Base-by-base conservation (phyloP, 2,888 invertebrate species). In the Tuta absoluta region DNA sequence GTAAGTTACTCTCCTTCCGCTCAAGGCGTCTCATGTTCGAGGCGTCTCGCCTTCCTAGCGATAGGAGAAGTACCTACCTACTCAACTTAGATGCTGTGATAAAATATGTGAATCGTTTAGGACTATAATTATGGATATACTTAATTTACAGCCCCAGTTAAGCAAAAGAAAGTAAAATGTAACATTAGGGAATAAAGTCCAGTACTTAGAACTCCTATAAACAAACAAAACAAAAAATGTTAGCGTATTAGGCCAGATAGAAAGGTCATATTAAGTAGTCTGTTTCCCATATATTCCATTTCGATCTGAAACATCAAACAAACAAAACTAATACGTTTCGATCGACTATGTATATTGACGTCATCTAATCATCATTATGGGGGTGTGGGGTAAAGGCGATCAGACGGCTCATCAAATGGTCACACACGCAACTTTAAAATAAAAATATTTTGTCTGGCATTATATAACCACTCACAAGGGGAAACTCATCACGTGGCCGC, bases 1-100 rank as follows among this genome's bases (percentile, higher is more conserved):
- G 76, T 76, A 75, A 74, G 58, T 62, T 75, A 75, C 77, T 75
- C 80, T 76, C 74, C 77, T 82, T 83, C 84, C 83, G 82, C 72
- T 75, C 71, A 71, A 68, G 74, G 78, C 75, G 58, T 56, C 28
- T 56, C 77, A 74, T 68, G 67, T 71, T 69, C 28, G 61, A 72
- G 74, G 76, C 77, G 77, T 81, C 79, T 72, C 70, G 62, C 64
- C 66, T 66, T 68, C 64, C 69, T 38, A 12, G 38, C 38, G 21
- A 58, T 58, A 38, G 38, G 4, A 58, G 11, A 23, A 1, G 17
- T 21, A 21, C 23, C 12, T 53, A 48, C n/a, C n/a, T n/a, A n/a
- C n/a, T n/a, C n/a, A n/a, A n/a, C n/a, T n/a, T n/a, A n/a, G n/a
- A n/a, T n/a, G n/a, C 17, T 48, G 19, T 19, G 48, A 48, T 23